Evolutionary conservation across 2,888 invertebrate species (phyloP).

Genomic region (Sesia bembeciformis): DNA sequence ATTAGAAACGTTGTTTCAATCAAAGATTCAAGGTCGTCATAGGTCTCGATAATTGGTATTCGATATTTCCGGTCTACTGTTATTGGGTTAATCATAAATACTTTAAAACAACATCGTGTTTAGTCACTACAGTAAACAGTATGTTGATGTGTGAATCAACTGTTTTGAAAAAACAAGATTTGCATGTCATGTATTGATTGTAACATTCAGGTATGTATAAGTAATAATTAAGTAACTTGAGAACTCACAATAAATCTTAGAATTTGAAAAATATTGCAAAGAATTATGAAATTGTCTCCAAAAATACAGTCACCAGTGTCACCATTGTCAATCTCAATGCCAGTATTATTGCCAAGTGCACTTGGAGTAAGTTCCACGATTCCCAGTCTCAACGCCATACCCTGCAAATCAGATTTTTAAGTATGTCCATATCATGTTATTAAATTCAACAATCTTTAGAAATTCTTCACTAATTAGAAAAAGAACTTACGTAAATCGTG

Average conservation of each 20-base stretch:
- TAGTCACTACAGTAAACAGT: no score
- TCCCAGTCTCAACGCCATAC: conserved; percentile 15
- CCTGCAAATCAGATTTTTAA: conserved; percentile 13
- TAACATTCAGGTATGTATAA: no score
- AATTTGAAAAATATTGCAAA: neutral
- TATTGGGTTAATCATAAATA: no score
- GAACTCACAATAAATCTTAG: neutral
- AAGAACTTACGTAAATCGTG: neutral
- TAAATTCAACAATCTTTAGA: neutral
- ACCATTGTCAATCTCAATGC: neutral
- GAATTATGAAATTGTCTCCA: neutral
- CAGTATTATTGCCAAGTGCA: neutral
- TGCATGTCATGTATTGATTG: no score
- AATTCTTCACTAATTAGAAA: neutral
- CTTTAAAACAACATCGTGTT: no score
- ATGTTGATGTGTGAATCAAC: no score
- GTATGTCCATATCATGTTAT: neutral
- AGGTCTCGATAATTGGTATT: no score
- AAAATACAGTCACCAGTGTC: neutral
- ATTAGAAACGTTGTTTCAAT: no score
- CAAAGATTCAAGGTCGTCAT: no score
- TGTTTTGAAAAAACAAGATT: no score
- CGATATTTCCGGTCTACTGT: no score
- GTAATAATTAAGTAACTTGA: no score
- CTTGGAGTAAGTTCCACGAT: conserved; percentile 28